phyloP scores from a whole-genome alignment of 2,797 vertebrate species.

The Eptatretus atami region DNA sequence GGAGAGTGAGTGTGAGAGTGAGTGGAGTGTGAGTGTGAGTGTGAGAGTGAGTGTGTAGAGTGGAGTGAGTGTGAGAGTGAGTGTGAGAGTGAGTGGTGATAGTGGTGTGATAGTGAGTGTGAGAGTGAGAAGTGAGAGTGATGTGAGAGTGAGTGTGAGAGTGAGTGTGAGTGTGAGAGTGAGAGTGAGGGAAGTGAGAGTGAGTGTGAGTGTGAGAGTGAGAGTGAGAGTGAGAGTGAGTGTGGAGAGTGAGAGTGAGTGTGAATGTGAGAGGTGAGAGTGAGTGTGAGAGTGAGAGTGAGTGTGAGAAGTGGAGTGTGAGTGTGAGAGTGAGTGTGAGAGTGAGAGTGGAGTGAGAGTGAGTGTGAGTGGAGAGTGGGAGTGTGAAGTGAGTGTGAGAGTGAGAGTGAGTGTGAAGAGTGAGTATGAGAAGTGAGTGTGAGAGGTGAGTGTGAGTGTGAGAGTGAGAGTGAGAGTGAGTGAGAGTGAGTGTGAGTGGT shows the following conservation, averaged over 20 bases:
- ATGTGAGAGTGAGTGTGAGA: neutral
- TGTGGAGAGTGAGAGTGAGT: too few relatives aligned
- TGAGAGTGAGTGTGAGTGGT: neutral
- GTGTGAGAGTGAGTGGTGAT: neutral
- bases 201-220: too few relatives aligned
- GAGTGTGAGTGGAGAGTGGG: neutral
- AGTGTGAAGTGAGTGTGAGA: neutral
- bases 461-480: too few relatives aligned
- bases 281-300: too few relatives aligned
- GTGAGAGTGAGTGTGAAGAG: neutral
- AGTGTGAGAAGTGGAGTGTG: too few relatives aligned
- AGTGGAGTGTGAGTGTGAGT: too few relatives aligned
- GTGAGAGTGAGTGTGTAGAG: too few relatives aligned
- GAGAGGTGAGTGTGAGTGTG: too few relatives aligned
- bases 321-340: too few relatives aligned
- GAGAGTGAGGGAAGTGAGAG: slow-evolving; percentile 1
- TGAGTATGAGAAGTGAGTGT: too few relatives aligned
- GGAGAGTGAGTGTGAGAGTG: too few relatives aligned
- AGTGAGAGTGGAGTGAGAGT: neutral
- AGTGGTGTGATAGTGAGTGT: neutral
- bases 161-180: neutral
- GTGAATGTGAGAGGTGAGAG: too few relatives aligned
- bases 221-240: neutral
- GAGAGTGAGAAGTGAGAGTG: neutral
- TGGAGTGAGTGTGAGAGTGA: neutral